A percentile compares a stretch with the other conserved stretches of the same genome.
Conservation (phyloP, 2,888 invertebrate genomes). For the Philereme vetulata region DNA sequence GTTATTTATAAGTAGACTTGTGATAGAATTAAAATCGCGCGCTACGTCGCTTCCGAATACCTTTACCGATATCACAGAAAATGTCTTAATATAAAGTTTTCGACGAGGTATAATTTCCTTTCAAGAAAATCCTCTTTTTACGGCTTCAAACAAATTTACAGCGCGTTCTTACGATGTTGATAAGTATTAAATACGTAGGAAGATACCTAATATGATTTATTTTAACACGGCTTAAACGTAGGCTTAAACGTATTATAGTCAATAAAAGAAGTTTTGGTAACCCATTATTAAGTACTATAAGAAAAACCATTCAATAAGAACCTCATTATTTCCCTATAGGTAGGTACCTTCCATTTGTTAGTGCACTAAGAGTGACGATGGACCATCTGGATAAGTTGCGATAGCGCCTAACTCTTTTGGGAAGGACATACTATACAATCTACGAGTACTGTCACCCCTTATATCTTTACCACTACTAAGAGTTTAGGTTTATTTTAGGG, state of each 20-base stretch:
- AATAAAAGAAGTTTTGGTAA: conserved; percentile 5
- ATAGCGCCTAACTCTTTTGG: too few relatives aligned
- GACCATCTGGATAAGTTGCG: too few relatives aligned
- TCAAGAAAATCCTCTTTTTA: conserved; percentile 67
- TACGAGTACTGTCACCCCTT: too few relatives aligned
- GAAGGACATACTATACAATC: too few relatives aligned
- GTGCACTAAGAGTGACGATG: too few relatives aligned
- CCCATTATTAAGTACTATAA: background rate
- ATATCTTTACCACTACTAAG: too few relatives aligned
- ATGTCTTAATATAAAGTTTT: conserved; percentile 75
- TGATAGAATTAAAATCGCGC: conserved; percentile 80
- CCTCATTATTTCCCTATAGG: background rate
- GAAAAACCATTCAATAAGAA: background rate
- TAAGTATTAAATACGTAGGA: conserved; percentile 52
- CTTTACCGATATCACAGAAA: conserved; percentile 53
- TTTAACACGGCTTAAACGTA: conserved; percentile 10
- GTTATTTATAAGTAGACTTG: conserved; percentile 79
- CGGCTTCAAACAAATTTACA: conserved; percentile 72
- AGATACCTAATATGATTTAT: conserved; percentile 39
- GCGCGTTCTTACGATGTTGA: conserved; percentile 43
- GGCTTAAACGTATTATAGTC: conserved; percentile 6
- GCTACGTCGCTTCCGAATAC: conserved; percentile 72
- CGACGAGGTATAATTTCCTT: conserved; percentile 67
- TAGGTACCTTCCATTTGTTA: too few relatives aligned
- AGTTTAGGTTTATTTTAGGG: too few relatives aligned